phyloP scores from a whole-genome alignment of 2,888 invertebrate species.

The Idaea aversata region DNA sequence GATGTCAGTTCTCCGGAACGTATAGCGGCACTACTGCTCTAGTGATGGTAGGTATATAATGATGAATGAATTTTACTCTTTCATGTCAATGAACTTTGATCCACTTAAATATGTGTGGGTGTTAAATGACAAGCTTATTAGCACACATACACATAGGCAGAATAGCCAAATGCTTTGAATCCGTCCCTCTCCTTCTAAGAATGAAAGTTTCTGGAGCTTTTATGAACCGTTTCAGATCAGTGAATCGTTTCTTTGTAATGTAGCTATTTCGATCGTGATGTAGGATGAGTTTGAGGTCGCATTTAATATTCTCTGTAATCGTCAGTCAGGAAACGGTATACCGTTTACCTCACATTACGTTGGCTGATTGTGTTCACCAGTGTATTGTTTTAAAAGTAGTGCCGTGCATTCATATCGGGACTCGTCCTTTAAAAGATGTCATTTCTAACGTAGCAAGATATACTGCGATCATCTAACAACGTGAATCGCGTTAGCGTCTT shows the following conservation, averaged over 20 bases:
- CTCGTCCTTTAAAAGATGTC: conserved; percentile 8
- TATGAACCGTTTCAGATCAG: conserved; percentile 6
- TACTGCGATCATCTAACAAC: no score
- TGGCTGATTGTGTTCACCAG: conserved; percentile 61
- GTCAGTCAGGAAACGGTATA: conserved; percentile 58
- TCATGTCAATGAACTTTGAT: conserved; percentile 72
- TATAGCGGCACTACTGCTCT: conserved; percentile 56
- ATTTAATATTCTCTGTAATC: conserved; percentile 58
- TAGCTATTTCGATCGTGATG: conserved; percentile 15
- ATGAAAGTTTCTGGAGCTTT: conserved; percentile 15
- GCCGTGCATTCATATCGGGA: conserved; percentile 56
- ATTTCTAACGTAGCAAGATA: background rate
- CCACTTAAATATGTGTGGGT: conserved; percentile 65
- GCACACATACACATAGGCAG: conserved; percentile 5
- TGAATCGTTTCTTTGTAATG: background rate
- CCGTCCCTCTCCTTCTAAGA: conserved; percentile 20
- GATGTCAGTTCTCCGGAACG: conserved; percentile 54
- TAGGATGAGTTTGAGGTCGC: conserved; percentile 40
- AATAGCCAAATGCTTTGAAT: conserved; percentile 35
- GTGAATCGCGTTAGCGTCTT: no score
- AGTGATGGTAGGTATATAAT: conserved; percentile 53
- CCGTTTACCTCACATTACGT: conserved; percentile 69
- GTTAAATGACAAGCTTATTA: conserved; percentile 48
- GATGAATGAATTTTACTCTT: conserved; percentile 73
- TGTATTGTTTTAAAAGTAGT: conserved; percentile 58